Evolutionary conservation across 2,113 vertebrate genomes (phyloP).

Genomic region (Cettia cetti): DNA sequence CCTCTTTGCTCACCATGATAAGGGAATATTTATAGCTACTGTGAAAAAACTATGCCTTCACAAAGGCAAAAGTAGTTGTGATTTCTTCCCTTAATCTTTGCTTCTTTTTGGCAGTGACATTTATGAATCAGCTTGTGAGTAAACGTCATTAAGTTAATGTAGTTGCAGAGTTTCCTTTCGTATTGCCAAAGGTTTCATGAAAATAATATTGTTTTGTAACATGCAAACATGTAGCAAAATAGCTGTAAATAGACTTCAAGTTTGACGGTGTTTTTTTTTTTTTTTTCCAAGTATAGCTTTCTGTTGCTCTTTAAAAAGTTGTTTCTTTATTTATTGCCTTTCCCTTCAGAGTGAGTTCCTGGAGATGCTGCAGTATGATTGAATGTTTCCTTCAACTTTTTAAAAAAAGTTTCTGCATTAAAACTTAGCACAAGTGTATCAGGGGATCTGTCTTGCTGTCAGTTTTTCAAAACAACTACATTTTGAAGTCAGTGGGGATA

Average conservation of each 20-base stretch:
- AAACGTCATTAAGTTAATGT: neutral
- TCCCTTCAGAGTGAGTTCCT: neutral
- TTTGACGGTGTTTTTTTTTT: neutral
- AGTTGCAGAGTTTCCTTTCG: neutral
- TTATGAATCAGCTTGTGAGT: neutral
- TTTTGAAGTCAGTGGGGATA: slow-evolving; percentile 5
- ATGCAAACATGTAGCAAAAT: neutral
- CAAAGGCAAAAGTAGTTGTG: neutral
- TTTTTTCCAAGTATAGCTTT: neutral
- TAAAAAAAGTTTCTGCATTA: neutral
- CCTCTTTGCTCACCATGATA: neutral
- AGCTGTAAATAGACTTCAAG: neutral
- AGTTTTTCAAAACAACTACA: neutral
- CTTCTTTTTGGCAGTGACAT: neutral
- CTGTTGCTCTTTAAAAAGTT: neutral
- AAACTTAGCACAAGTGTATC: neutral
- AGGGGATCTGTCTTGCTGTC: neutral
- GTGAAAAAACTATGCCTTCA: neutral
- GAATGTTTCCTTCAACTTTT: neutral
- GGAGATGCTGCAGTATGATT: neutral
- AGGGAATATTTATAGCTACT: neutral
- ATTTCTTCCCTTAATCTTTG: neutral
- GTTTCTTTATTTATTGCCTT: neutral
- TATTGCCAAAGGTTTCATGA: neutral
- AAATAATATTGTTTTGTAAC: neutral